Base-by-base conservation (phyloP, 2,797 vertebrate genomes). In the Dendrocincla fuliginosa region DNA sequence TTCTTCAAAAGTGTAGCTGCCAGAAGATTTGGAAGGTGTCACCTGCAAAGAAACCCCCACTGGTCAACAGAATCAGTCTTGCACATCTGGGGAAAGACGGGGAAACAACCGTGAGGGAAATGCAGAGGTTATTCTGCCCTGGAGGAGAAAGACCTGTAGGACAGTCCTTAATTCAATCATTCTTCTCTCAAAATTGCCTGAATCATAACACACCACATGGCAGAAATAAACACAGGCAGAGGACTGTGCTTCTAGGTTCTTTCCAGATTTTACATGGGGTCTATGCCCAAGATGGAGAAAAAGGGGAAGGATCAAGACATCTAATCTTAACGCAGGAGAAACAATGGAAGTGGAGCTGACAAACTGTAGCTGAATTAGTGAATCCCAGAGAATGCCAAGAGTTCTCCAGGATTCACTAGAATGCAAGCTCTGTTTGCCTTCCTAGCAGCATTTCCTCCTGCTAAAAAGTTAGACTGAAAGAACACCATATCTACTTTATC, bases 391-490 rank as follows among this genome's bases (percentile, higher is more conserved):
- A 74, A 80, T n/a, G 33, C 64, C 71, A 69, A 23, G 70, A 79
- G 75, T 11, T 93, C 64, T 56, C 68, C 44, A 74, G 75, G 68
- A 92, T 74, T 71, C 6, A 1, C 81, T 70, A 87, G 52, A 94
- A 92, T 27, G 49, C 91, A 74, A 80, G 24, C 39, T 86, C 86
- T 64, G 37, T 60, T 86, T 2, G 2, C 65, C 82, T 55, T 91
- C 89, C 82, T 17, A 89, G 89, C 57, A 83, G 53, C 79, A 55
- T 88, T 94, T 94, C 82, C 28, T 10, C 60, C 84, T 91, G 82
- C 77, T 93, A 96, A 93, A 81, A 92, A 87, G 87, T 93, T 30
- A 65, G 77, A 86, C 61, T 93, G 92, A 89, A 79, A 90, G 86
- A 84, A 90, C 89, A 92, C 74, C 61, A 1, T 78, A 94, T 44